A percentile compares a stretch with the other conserved stretches of the same genome.
phyloP scores from a whole-genome alignment of 2,888 invertebrate genomes.

The Uropetala carovei region DNA sequence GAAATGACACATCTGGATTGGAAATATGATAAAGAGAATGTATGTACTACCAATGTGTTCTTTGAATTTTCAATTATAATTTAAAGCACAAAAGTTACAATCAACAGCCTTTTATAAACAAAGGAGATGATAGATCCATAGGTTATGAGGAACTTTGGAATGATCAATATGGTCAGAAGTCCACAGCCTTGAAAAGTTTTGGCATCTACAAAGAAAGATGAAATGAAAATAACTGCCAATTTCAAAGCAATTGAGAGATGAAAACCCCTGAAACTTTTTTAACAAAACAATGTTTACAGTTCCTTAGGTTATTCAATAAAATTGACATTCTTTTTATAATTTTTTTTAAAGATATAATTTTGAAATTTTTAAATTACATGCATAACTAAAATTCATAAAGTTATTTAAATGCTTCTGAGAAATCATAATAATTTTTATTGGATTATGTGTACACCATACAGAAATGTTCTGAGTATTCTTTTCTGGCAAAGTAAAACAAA shows the following conservation, averaged over 20 bases:
- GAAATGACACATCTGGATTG: neutral
- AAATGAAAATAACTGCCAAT: neutral
- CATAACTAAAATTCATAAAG: neutral
- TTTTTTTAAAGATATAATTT: neutral
- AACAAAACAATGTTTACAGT: neutral
- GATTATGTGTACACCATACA: neutral
- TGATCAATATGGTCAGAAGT: neutral
- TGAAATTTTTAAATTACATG: neutral
- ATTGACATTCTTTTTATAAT: neutral
- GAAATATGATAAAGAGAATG: neutral
- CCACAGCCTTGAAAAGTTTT: neutral
- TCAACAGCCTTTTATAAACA: neutral
- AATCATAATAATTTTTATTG: neutral
- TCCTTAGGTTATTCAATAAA: neutral
- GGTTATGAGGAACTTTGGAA: neutral
- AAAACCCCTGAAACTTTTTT: neutral
- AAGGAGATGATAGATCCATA: neutral
- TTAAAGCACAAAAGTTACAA: neutral
- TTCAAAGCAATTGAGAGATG: neutral
- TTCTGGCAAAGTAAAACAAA: neutral
- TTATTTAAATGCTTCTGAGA: neutral
- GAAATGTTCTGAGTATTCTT: neutral
- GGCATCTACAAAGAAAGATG: neutral
- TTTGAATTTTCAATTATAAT: neutral
- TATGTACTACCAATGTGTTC: constrained; percentile 2